phyloP scores from a whole-genome alignment of 1,140 invertebrate genomes.

The Diorhabda carinulata region DNA sequence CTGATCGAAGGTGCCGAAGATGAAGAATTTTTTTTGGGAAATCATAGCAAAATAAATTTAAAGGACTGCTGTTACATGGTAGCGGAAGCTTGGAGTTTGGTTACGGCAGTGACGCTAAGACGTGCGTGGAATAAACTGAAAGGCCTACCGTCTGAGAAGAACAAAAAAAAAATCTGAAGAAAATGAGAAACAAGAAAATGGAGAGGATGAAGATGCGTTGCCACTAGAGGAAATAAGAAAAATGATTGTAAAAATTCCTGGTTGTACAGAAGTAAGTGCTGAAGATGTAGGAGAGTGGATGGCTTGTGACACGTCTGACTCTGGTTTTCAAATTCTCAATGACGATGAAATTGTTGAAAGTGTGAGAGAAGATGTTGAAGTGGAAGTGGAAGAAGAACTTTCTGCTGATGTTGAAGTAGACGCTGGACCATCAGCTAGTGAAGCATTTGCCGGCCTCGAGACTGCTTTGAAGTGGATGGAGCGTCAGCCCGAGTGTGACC shows the following conservation, averaged over 20 bases:
- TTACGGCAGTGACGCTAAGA: constrained; percentile 9
- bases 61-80: constrained; percentile 4
- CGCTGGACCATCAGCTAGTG: too few species aligned
- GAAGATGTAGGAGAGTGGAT: too few species aligned
- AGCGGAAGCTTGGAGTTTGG: constrained; percentile 11
- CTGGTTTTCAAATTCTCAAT: constrained; percentile 9
- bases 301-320: neutral
- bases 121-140: neutral
- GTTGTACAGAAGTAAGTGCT: too few species aligned
- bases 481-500: too few species aligned
- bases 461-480: too few species aligned
- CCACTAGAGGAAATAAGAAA: too few species aligned
- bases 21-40: constrained; percentile 5
- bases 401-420: too few species aligned
- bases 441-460: too few species aligned
- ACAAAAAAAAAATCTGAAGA: constrained; percentile 14
- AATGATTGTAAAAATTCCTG: too few species aligned
- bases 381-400: constrained; percentile 8
- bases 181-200: neutral
- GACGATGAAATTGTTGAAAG: neutral
- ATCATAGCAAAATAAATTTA: constrained; percentile 15
- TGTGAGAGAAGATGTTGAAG: constrained; percentile 16
- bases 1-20: neutral
- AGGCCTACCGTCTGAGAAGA: neutral
- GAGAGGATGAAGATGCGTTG: too few species aligned